A percentile compares a stretch with the other conserved stretches of the same genome.
Conservation (phyloP, 2,113 vertebrate genomes). For the Todiramphus saurophagus region DNA sequence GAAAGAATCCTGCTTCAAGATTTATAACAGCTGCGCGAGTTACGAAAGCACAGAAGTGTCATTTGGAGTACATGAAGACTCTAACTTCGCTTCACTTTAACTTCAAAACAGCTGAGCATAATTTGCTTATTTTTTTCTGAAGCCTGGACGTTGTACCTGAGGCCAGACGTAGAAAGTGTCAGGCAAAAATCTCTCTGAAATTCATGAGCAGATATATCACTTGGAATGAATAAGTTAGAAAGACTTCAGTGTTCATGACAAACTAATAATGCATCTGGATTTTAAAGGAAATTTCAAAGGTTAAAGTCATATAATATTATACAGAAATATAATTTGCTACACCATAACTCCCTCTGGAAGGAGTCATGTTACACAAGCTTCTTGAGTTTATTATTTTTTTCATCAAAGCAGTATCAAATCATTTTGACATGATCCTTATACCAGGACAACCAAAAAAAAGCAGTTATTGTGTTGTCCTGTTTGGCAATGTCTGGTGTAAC, state of each 20-base stretch:
- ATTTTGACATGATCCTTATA: background rate
- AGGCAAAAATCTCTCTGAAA: background rate
- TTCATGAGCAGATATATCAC: background rate
- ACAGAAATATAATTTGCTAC: background rate
- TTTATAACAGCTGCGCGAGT: slow-evolving; percentile 7
- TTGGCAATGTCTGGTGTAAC: background rate
- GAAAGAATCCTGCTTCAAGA: background rate
- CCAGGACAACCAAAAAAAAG: background rate
- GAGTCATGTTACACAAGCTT: background rate
- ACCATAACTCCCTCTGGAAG: background rate
- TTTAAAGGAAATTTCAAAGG: background rate
- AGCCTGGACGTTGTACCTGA: background rate
- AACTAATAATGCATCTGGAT: background rate
- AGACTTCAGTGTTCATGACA: background rate
- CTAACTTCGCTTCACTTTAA: background rate
- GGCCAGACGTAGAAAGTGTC: background rate
- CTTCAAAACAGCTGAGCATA: background rate
- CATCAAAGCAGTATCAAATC: background rate
- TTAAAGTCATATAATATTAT: background rate
- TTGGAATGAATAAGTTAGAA: background rate
- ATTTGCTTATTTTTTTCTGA: background rate
- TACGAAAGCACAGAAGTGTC: slow-evolving; percentile 19
- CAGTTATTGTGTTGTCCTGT: background rate
- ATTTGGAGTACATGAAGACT: background rate
- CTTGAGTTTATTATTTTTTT: background rate